Evolutionary conservation across 2,888 invertebrate genomes (phyloP).

Genomic region (Salticus scenicus): DNA sequence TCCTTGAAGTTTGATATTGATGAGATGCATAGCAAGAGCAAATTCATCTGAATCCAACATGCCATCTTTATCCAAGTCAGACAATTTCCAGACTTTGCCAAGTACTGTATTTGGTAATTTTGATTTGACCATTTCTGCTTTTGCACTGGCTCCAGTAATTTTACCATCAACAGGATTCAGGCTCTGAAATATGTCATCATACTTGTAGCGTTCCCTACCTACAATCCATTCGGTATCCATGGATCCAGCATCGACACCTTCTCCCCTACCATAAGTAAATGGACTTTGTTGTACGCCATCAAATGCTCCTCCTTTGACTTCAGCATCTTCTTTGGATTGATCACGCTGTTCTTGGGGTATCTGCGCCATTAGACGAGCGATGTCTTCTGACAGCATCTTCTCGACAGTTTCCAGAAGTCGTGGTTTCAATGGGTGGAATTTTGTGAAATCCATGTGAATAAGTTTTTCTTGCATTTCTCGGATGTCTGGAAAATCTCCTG

Average conservation of each 20-base stretch:
- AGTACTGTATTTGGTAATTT: constrained; percentile 97
- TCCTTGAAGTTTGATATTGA: constrained; percentile 91
- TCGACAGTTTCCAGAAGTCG: constrained; percentile 94
- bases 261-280: constrained; percentile 94
- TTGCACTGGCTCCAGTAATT: constrained; percentile 95
- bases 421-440: constrained; percentile 93
- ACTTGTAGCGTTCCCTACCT: constrained; percentile 88
- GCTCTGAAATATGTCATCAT: constrained; percentile 87
- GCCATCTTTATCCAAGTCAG: constrained; percentile 97
- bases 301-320: constrained; percentile 90
- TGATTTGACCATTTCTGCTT: constrained; percentile 97
- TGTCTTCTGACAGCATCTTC: constrained; percentile 96
- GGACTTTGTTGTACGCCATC: constrained; percentile 91
- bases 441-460: constrained; percentile 92
- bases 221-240: constrained; percentile 98
- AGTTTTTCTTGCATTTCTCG: constrained; percentile 93
- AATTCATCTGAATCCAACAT: constrained; percentile 97
- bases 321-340: constrained; percentile 53
- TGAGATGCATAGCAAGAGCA: constrained; percentile 97
- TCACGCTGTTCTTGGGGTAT: constrained; percentile 83
- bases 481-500: constrained; percentile 98
- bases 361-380: constrained; percentile 96
- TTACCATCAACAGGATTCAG: constrained; percentile 94
- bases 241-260: constrained; percentile 96
- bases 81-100: constrained; percentile 95